A percentile compares a stretch with the other conserved stretches of the same genome.
phyloP scores from a whole-genome alignment of 2,113 vertebrate genomes.

The Rhinolophus sinicus region DNA sequence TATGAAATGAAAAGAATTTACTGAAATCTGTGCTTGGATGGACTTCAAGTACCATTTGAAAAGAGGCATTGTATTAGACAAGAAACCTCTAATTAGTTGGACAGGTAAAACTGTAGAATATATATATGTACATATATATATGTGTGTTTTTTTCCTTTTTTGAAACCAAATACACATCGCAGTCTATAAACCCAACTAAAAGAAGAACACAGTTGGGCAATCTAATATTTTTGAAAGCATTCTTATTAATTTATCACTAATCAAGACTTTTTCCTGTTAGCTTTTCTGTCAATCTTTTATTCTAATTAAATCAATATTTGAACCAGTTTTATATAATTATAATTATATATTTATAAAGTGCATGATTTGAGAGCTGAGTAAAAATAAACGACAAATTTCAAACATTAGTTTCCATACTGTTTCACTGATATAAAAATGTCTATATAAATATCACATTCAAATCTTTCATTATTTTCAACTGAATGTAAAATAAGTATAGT shows the following conservation, averaged over 20 bases:
- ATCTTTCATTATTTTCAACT: conserved; percentile 47
- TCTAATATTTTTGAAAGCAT: conserved; percentile 30
- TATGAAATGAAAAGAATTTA: conserved; percentile 70
- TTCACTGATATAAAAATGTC: conserved; percentile 15
- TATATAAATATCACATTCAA: conserved; percentile 51
- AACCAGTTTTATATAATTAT: conserved; percentile 60
- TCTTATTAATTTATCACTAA: conserved; percentile 45
- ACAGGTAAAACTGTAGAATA: conserved; percentile 18
- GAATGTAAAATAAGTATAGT: conserved; percentile 55
- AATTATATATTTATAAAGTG: conserved; percentile 55
- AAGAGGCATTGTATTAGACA: conserved; percentile 40
- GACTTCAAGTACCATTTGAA: conserved; percentile 63
- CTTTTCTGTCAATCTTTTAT: conserved; percentile 60
- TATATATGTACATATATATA: not conserved
- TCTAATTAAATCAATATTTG: conserved; percentile 51
- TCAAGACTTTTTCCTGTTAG: conserved; percentile 46
- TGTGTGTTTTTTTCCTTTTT: not conserved
- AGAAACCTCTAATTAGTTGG: conserved; percentile 50
- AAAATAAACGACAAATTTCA: conserved; percentile 67
- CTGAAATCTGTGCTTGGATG: conserved; percentile 59
- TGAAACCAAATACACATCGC: conserved; percentile 24
- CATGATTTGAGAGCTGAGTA: conserved; percentile 70
- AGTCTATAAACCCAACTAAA: conserved; percentile 30
- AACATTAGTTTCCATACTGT: conserved; percentile 42
- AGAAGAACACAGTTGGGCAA: conserved; percentile 70